phyloP scores from a whole-genome alignment of 35 echinoderm and acorn worm genomes.

The Strongylocentrotus purpuratus region DNA sequence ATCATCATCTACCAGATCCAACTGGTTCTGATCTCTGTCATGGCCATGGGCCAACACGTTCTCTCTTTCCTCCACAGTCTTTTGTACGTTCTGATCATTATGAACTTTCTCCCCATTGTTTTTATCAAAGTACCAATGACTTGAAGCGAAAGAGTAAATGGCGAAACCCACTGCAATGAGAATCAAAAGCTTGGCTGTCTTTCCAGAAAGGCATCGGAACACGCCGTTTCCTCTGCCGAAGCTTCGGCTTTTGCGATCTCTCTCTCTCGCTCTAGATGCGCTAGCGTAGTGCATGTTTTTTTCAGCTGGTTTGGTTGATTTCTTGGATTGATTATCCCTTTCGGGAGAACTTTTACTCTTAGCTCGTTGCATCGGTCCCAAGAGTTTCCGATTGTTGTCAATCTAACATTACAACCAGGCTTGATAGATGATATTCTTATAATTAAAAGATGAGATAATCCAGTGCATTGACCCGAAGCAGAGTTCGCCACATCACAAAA shows the following conservation, averaged over 20 bases:
- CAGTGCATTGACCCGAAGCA: too few species aligned
- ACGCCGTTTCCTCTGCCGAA: background rate
- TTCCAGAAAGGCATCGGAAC: background rate
- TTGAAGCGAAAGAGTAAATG: background rate
- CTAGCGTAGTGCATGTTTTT: constrained; percentile 61
- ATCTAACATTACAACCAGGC: background rate
- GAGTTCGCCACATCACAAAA: background rate
- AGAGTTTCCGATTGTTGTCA: background rate
- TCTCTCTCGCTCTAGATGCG: constrained; percentile 46
- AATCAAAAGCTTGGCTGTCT: background rate
- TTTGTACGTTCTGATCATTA: background rate
- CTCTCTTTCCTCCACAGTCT: background rate
- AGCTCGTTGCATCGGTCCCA: constrained; percentile 10
- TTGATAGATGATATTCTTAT: too few species aligned
- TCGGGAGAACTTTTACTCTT: background rate
- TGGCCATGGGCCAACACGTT: background rate
- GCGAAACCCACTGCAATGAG: constrained; percentile 25
- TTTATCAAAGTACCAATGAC: background rate
- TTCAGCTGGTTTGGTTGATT: background rate
- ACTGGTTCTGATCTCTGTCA: background rate
- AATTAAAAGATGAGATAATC: too few species aligned
- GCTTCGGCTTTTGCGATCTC: constrained; percentile 20
- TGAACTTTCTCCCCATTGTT: background rate
- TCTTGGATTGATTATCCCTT: background rate
- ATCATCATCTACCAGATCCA: background rate